phyloP scores from a whole-genome alignment of 2,113 vertebrate species.

The Casuarius casuarius region DNA sequence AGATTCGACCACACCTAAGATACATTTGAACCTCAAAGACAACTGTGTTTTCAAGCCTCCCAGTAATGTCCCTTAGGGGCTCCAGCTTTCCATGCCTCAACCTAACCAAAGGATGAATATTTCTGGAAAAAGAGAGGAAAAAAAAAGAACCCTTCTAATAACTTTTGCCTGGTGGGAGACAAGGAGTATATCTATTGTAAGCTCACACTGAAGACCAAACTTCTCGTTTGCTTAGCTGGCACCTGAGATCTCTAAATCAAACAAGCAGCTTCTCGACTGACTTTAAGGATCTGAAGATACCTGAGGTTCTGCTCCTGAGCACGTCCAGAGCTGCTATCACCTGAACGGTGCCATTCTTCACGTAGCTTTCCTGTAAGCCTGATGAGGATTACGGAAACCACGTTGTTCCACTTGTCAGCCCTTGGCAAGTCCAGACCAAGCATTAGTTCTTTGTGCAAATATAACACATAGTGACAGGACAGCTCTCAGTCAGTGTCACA shows the following conservation, averaged over 20 bases:
- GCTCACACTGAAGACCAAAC: background rate
- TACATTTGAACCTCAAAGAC: background rate
- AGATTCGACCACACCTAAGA: background rate
- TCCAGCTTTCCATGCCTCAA: background rate
- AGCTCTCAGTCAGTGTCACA: background rate
- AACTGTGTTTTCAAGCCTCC: background rate
- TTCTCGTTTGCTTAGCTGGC: background rate
- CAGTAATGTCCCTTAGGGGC: background rate
- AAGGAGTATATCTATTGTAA: background rate
- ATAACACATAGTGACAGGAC: background rate
- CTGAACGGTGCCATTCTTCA: rapidly evolving
- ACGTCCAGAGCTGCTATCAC: background rate
- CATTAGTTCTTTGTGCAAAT: background rate
- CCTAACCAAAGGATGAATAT: background rate
- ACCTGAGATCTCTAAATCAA: background rate
- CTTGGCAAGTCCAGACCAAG: background rate
- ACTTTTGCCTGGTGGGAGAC: background rate
- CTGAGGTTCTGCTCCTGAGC: rapidly evolving
- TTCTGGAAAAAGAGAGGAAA: background rate
- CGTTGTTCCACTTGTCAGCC: background rate
- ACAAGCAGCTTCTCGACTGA: rapidly evolving
- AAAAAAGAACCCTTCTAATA: background rate
- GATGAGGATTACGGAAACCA: background rate
- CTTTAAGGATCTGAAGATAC: background rate
- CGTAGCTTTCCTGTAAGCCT: background rate